These are phyloP conservation scores for Lochmaea crataegi DNA, from an alignment of 2,888 invertebrate species.

Conservation along the genomic window DNA sequence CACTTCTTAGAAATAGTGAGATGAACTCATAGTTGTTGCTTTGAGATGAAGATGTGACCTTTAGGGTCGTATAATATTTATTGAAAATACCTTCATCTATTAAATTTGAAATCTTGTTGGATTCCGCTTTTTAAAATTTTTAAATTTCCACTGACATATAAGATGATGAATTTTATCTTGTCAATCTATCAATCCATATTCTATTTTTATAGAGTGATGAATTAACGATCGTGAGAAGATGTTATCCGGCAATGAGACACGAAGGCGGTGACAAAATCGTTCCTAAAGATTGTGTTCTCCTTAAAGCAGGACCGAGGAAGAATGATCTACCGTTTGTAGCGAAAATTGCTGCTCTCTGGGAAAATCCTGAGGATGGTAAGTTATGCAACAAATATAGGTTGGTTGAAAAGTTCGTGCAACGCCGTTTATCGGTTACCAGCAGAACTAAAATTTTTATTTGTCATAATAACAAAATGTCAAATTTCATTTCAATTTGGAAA, in stretches of 20 bases:
- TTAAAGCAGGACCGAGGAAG: conserved; percentile 85
- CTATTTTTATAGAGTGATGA: conserved; percentile 75
- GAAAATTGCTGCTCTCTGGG: conserved; percentile 94
- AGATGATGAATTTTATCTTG: not conserved
- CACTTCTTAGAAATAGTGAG: no score
- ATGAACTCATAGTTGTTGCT: no score
- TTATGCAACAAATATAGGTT: conserved; percentile 18
- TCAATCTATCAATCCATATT: not conserved
- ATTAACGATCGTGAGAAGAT: conserved; percentile 79
- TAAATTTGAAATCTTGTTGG: no score
- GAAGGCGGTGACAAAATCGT: conserved; percentile 86
- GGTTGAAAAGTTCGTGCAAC: no score
- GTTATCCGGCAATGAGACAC: conserved; percentile 93
- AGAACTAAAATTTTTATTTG: no score
- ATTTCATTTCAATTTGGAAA: no score
- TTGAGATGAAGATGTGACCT: no score
- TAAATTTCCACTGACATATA: not conserved
- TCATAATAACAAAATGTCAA: no score
- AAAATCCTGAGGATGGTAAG: conserved; percentile 91
- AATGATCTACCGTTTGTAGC: conserved; percentile 95
- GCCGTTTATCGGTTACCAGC: no score
- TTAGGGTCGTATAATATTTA: no score
- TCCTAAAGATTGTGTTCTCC: conserved; percentile 90
- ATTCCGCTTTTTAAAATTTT: not conserved
- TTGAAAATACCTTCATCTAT: no score